Evolutionary conservation across 2,113 vertebrate genomes (phyloP).

Genomic region (Embiotoca jacksoni): DNA sequence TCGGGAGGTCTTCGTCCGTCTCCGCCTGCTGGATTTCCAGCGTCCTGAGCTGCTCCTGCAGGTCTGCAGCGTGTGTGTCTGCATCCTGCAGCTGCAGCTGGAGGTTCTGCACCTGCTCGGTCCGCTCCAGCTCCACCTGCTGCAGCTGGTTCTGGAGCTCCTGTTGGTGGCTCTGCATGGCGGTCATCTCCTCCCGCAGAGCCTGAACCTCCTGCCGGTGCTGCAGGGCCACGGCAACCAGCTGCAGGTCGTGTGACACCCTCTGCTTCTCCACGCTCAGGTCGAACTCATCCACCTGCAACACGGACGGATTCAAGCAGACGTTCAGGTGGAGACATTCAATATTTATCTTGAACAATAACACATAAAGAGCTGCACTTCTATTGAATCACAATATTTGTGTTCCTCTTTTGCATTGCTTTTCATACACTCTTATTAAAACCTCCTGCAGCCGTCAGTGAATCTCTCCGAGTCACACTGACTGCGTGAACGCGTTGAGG

Average conservation of each 20-base stretch:
- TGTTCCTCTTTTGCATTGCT: no score
- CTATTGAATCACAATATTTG: no score
- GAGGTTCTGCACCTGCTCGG: constrained; percentile 65
- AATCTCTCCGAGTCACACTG: no score
- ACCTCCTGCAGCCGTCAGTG: no score
- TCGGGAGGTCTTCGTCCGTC: constrained; percentile 53
- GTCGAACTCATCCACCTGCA: constrained; percentile 77
- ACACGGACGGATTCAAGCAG: background rate
- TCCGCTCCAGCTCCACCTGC: constrained; percentile 74
- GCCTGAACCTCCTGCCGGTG: constrained; percentile 76
- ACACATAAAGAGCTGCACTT: no score
- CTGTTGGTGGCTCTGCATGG: constrained; percentile 73
- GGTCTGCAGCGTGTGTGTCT: constrained; percentile 45
- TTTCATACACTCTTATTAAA: no score
- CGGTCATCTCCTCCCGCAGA: constrained; percentile 82
- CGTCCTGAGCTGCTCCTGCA: constrained; percentile 75
- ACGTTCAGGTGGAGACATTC: no score
- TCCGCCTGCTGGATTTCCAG: constrained; percentile 43
- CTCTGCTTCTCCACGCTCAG: constrained; percentile 82
- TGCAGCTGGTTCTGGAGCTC: constrained; percentile 84
- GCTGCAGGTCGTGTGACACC: constrained; percentile 83
- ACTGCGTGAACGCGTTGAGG: no score
- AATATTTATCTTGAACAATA: no score
- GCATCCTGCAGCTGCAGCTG: constrained; percentile 69
- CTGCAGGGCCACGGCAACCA: constrained; percentile 75